Evolutionary conservation across 2,113 vertebrate genomes (phyloP), one percentile per base, ranked within the genome.

Genomic region (Bos javanicus): DNA sequence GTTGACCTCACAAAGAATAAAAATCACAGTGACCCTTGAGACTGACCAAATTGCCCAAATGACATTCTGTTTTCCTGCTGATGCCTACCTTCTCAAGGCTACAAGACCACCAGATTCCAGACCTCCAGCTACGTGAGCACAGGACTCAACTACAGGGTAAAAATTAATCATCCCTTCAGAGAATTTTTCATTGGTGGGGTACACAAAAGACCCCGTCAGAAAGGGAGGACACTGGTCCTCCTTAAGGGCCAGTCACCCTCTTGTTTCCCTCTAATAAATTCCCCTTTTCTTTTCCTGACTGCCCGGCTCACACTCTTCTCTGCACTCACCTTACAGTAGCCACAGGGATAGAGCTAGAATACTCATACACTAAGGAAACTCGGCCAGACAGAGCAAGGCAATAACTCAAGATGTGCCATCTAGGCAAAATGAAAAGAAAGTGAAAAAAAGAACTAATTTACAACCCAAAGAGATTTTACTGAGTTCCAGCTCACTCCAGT

Each of bases 271-370:
- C 33, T 67, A 19, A n/a, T n/a, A n/a, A n/a, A n/a, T 67, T 67
- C 64, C 16, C 3, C 16, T n/a, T 67, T n/a, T 10, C 16, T 19
- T 67, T 67, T 8, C 33, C 64, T 67, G 64, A 67, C 16, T 67
- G 33, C 33, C 17, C 0, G 16, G 16, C 33, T 67, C 4, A 0
- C 64, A n/a, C 33, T 67, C 8, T 67, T 67, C 33, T n/a, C 33
- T 2, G 0, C 16, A n/a, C 16, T 67, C 0, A 0, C 33, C n/a
- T 10, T 19, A 67, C 8, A 19, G 33, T n/a, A n/a, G 16, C 64
- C 64, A 19, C 33, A 19, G 9, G 64, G 64, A n/a, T n/a, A n/a
- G 33, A 19, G 8, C 64, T 67, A 67, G 33, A 67, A n/a, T 5
- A n/a, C 64, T 10, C 33, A 67, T 10, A n/a, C 64, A 19, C 64